These are phyloP conservation scores for Melitaea athalia DNA, from an alignment of 2,888 invertebrate genomes.

Conservation along the genomic window DNA sequence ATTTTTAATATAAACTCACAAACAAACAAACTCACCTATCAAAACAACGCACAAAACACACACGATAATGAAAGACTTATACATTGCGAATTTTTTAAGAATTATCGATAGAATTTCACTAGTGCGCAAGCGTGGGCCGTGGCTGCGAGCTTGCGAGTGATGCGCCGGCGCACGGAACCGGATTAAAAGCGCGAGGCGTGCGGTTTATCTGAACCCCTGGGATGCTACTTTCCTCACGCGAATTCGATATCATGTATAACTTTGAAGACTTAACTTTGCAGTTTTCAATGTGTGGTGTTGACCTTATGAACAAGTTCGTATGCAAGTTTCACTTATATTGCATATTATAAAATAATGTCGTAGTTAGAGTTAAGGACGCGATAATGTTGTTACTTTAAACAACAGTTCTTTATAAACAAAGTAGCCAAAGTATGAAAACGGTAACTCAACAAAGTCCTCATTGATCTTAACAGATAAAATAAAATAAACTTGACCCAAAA, in stretches of 20 bases:
- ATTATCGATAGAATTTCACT: constrained; percentile 31
- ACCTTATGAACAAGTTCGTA: no score
- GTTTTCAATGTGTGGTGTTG: no score
- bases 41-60: constrained; percentile 68
- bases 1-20: neutral
- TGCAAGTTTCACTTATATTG: no score
- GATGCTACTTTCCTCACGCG: constrained; percentile 37
- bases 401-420: no score
- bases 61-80: constrained; percentile 63
- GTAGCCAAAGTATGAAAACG: no score
- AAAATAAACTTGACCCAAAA: no score
- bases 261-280: neutral
- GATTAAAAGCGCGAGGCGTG: constrained; percentile 58
- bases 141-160: constrained; percentile 67
- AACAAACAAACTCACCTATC: constrained; percentile 75
- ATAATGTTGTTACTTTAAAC: no score
- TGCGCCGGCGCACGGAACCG: constrained; percentile 64
- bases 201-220: constrained; percentile 27
- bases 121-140: constrained; percentile 52
- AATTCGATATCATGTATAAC: constrained; percentile 21
- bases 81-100: constrained; percentile 54
- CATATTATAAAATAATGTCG: no score
- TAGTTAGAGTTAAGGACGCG: no score
- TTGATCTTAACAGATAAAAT: no score
- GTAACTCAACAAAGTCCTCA: no score